phyloP scores from a whole-genome alignment of 2,797 vertebrate species.

The Danio aesculapii region DNA sequence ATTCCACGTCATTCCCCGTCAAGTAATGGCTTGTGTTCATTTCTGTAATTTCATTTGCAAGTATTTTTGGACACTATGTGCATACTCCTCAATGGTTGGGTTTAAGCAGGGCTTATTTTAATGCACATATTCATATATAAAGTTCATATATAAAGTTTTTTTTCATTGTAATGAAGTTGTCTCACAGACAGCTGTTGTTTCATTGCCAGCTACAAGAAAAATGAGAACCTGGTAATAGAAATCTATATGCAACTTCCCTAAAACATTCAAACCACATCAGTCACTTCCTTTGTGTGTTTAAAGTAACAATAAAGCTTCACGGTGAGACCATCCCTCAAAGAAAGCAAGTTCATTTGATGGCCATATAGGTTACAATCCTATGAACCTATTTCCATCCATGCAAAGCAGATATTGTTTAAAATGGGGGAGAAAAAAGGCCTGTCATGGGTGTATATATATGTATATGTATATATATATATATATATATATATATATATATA shows the following conservation, averaged over 20 bases:
- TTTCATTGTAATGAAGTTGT: no score
- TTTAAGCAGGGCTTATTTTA: no score
- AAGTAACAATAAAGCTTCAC: not conserved
- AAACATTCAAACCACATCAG: not conserved
- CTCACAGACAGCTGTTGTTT: not conserved
- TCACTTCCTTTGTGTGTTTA: not conserved
- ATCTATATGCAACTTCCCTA: not conserved
- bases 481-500: no score
- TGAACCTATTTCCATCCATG: no score
- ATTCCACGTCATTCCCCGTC: slow-evolving; percentile 8
- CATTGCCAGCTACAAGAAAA: not conserved
- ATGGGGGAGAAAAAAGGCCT: no score
- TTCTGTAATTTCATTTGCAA: not conserved
- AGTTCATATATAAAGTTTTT: no score
- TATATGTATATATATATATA: no score
- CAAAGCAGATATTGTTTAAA: no score
- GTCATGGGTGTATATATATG: no score
- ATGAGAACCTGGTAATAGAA: not conserved
- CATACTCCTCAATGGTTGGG: not conserved
- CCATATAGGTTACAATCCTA: not conserved
- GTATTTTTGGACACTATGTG: not conserved
- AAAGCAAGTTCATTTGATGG: not conserved
- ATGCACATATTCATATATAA: no score
- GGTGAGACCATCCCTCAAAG: not conserved
- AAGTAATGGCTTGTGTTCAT: no score